These are phyloP conservation scores for Streptopelia turtur DNA, from an alignment of 2,797 vertebrate genomes.

Conservation along the genomic window DNA sequence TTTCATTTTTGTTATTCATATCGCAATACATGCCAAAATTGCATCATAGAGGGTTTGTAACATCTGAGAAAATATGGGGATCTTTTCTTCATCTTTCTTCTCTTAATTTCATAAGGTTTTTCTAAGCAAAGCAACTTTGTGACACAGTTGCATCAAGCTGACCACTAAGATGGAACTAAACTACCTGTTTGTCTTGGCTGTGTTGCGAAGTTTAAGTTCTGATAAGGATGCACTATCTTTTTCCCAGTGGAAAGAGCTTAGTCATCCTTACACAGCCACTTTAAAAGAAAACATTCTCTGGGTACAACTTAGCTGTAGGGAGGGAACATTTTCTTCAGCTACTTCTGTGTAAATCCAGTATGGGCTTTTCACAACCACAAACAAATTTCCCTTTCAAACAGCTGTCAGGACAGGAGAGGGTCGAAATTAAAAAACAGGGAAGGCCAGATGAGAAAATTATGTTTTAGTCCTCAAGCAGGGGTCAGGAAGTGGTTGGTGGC, in stretches of 20 bases:
- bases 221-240: background rate
- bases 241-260: background rate
- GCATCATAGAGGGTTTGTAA: background rate
- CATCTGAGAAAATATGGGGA: background rate
- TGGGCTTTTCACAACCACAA: background rate
- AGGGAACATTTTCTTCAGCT: background rate
- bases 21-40: background rate
- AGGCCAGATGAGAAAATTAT: background rate
- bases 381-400: constrained; percentile 13
- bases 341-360: constrained; percentile 23
- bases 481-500: background rate
- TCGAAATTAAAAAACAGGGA: background rate
- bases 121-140: background rate
- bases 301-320: constrained; percentile 1
- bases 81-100: background rate
- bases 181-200: constrained; percentile 10
- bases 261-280: background rate
- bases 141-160: background rate
- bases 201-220: background rate
- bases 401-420: background rate
- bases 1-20: background rate
- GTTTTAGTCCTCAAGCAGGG: background rate
- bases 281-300: constrained; percentile 26
- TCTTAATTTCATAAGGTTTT: background rate
- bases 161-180: background rate